Base-by-base conservation (phyloP, 2,888 invertebrate genomes). In the Xylocampa areola region DNA sequence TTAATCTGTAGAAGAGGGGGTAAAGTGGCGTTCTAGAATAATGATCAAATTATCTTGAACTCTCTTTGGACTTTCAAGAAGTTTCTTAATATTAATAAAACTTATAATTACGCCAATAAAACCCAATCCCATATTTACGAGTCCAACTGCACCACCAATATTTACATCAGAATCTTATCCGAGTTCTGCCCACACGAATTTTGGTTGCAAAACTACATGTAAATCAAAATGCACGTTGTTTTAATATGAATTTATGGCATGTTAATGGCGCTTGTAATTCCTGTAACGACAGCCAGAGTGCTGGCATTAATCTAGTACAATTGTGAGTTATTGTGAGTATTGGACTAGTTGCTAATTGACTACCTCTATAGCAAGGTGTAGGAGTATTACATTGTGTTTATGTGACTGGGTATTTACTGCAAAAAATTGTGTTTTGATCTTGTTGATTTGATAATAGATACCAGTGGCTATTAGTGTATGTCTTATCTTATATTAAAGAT, bases 261-360 rank as follows among this genome's bases (percentile, higher is more conserved):
- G 66, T 68, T 80, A 80, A 73, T 73, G 73, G 77, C 59, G 52
- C 57, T 51, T 57, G 69, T 73, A 71, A 73, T 71, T 64, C 58
- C 61, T 60, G 63, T 59, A 67, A 69, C 68, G 65, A 64, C 51
- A 62, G 59, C 32, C 58, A 25, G 64, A 63, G 60, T 61, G 52
- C 50, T 55, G 44, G 55, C 62, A 61, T 71, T 70, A 66, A 76
- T 72, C 73, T 73, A 59, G 59, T 62, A 47, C 76, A 67, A 81
- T 79, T 79, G 76, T 79, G 76, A 82, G 69, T 77, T 77, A 82
- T 71, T 66, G 79, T 70, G 47, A 43, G 49, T 49, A 51, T 32
- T 45, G 50, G 50, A 30, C 40, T 33, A 53, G 53, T 53, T 52
- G 54, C 55, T 69, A 68, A 69, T 69, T 62, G 68, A 68, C 61